Base-by-base conservation (phyloP, 2,113 vertebrate genomes). In the Micromys minutus region DNA sequence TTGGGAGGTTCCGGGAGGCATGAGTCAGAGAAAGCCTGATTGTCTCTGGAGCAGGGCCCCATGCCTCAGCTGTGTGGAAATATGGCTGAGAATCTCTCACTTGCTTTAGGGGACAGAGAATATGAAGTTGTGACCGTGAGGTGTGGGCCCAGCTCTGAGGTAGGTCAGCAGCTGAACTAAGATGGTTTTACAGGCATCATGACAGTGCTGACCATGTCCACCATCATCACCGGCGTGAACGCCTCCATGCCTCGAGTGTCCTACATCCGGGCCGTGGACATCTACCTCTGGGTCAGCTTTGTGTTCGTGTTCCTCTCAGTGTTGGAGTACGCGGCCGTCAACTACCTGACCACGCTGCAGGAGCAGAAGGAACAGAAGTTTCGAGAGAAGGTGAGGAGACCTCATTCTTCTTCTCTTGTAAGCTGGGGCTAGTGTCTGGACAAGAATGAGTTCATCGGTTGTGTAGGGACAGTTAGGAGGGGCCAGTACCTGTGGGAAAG, bases 251-350 rank as follows among this genome's bases (percentile, higher is more conserved):
- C 99, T 6, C 98, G 99, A 1, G 99, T 99, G 24, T 99, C 99
- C 97, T 99, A 99, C 98, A 99, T 99, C 98, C 99, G 99, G 98
- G 99, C 99, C 0, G 99, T 99, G 98, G 99, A 99, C 98, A 99
- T 99, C 97, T 99, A 99, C 98, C 99, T 99, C 88, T 99, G 99
- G 99, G 99, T 99, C 98, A 99, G 99, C 97, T 99, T 99, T 75
- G 99, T 99, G 94, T 99, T 99, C 11, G 99, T 99, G 96, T 99
- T 99, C 98, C 99, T 99, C 75, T 99, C 99, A 0, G 99, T 99
- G 97, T 97, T 99, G 97, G 99, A 99, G 97, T 99, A 99, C 0
- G 99, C 99, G 0, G 99, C 99, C 0, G 99, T 99, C 94, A 99
- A 99, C 98, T 99, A 99, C 98, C 98, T 99, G 98, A 99, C 99